A percentile compares a stretch with the other conserved stretches of the same genome.
phyloP scores from a whole-genome alignment of 92 coral and sea anemone genomes.

The Zoanthus solanderi region DNA sequence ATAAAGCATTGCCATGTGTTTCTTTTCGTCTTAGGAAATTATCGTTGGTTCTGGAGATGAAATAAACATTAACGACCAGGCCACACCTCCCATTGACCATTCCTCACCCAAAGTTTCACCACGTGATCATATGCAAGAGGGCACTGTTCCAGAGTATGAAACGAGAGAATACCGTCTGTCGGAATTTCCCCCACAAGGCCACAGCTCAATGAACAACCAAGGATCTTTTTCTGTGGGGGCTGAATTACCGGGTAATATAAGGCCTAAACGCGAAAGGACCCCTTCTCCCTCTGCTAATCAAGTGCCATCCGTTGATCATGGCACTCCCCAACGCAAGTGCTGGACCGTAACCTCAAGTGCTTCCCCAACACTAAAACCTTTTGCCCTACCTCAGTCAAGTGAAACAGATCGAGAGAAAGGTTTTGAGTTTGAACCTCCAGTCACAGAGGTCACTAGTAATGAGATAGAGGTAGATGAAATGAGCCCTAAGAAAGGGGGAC shows the following conservation, averaged over 20 bases:
- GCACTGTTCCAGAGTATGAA: conserved; percentile 56
- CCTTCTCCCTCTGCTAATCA: conserved; percentile 21
- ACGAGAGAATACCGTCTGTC: conserved; percentile 82
- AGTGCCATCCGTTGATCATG: conserved; percentile 18
- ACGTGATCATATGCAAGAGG: conserved; percentile 18
- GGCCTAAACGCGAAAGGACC: conserved; percentile 37
- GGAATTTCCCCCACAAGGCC: conserved; percentile 67
- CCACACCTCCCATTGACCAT: conserved; percentile 82
- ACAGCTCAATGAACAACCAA: conserved; percentile 4
- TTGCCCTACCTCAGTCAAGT: not conserved
- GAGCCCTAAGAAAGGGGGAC: conserved; percentile 72
- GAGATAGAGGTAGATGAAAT: conserved; percentile 61
- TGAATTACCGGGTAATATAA: conserved; percentile 40
- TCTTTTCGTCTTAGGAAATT: not conserved
- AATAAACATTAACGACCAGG: conserved; percentile 63
- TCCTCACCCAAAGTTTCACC: conserved; percentile 70
- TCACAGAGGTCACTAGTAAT: conserved; percentile 25
- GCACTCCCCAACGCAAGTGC: conserved; percentile 62
- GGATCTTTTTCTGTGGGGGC: conserved; percentile 15
- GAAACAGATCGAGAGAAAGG: conserved; percentile 3
- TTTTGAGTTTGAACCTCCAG: not conserved
- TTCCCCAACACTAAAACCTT: conserved; percentile 27
- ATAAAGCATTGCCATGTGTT: not conserved
- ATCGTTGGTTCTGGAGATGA: conserved; percentile 29
- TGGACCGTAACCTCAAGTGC: conserved; percentile 42